A percentile compares a stretch with the other conserved stretches of the same genome.
Evolutionary conservation across 2,888 invertebrate species (phyloP).

Genomic region (Proisotoma minuta): DNA sequence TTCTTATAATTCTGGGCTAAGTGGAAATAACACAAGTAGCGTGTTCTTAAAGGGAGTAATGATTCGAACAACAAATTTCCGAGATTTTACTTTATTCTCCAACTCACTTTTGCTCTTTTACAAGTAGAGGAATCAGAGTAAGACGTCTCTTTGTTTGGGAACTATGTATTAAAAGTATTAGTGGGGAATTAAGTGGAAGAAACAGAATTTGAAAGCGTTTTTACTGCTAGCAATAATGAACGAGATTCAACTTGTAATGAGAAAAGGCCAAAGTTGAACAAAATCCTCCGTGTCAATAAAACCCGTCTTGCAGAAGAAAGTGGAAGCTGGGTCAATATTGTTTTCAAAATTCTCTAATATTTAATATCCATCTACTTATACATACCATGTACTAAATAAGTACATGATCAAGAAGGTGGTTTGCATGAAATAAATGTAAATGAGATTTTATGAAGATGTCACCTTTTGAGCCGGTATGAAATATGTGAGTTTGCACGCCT

Average conservation of each 20-base stretch:
- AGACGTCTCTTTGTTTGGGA: slow-evolving; percentile 15
- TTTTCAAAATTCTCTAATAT: no score
- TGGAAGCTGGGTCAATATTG: no score
- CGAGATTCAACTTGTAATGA: neutral
- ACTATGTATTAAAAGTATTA: slow-evolving; percentile 44
- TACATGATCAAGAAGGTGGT: no score
- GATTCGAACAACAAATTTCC: slow-evolving; percentile 10
- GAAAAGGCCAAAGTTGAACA: neutral
- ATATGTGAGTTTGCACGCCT: neutral
- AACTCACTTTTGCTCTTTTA: neutral
- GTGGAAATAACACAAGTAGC: neutral
- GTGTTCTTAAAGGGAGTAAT: neutral
- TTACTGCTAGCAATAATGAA: no score
- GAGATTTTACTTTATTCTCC: slow-evolving; percentile 10
- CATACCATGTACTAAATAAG: no score
- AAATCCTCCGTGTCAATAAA: slow-evolving; percentile 42
- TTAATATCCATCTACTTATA: no score
- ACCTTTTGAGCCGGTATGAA: neutral
- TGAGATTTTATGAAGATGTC: slow-evolving; percentile 1
- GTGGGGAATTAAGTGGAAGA: slow-evolving; percentile 40
- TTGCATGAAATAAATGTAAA: neutral
- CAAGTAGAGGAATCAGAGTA: neutral
- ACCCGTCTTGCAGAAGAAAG: no score
- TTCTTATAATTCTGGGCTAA: neutral
- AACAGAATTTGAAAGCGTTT: slow-evolving; percentile 30